Percentiles rank a stretch among this genome's conserved stretches.
These are phyloP conservation scores for Heliconius ethilla DNA, from an alignment of 2,888 invertebrate species.

Conservation along the genomic window DNA sequence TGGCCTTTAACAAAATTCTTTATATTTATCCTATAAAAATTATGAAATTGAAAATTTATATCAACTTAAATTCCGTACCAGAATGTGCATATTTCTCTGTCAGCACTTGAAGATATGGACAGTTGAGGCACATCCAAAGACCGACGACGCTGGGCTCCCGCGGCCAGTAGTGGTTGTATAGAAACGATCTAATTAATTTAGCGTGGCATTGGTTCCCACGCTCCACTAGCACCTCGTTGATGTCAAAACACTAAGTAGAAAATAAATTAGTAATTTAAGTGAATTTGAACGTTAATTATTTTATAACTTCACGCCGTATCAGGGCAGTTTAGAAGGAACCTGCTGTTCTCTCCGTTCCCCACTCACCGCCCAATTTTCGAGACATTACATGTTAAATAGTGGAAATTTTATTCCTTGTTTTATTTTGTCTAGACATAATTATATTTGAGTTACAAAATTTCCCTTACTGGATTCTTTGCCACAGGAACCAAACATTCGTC, in stretches of 20 bases:
- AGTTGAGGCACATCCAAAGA: constrained; percentile 67
- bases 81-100: constrained; percentile 61
- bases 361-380: no score
- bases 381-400: no score
- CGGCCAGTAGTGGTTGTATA: constrained; percentile 77
- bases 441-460: neutral
- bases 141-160: constrained; percentile 77
- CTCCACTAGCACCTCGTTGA: constrained; percentile 59
- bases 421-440: no score
- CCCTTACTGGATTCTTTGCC: constrained; percentile 57
- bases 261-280: neutral
- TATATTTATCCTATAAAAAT: neutral
- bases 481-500: constrained; percentile 49
- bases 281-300: neutral
- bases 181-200: constrained; percentile 70
- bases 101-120: constrained; percentile 60
- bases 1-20: neutral
- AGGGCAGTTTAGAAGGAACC: no score
- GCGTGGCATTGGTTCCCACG: constrained; percentile 68
- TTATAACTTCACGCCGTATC: neutral
- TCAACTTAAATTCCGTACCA: constrained; percentile 51
- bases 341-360: no score
- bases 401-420: no score
- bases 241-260: constrained; percentile 63
- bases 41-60: no score